Conservation (phyloP, 1,140 invertebrate genomes). For the Temnothorax longispinosus region DNA sequence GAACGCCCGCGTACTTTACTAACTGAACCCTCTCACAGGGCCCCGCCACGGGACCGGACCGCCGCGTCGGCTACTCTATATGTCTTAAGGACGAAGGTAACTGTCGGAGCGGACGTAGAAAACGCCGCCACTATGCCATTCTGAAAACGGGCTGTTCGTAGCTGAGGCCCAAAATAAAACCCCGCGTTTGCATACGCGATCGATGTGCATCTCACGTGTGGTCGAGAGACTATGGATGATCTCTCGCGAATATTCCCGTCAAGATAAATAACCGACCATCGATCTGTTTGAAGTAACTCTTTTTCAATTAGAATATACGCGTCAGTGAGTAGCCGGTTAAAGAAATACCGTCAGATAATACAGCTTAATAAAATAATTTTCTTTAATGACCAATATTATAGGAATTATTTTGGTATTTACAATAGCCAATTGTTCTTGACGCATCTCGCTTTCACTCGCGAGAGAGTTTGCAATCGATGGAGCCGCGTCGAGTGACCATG, state of each 20-base stretch:
- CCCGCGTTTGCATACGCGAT: conserved; percentile 25
- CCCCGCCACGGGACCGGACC: conserved; percentile 23
- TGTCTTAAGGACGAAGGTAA: conserved; percentile 48
- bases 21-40: conserved; percentile 78
- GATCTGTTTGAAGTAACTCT: conserved; percentile 3
- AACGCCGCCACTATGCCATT: background rate
- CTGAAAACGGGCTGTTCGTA: background rate
- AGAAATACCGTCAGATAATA: background rate
- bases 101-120: conserved; percentile 50
- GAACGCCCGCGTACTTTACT: conserved; percentile 79
- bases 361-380: background rate
- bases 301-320: background rate
- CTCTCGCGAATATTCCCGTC: background rate
- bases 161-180: too few species aligned
- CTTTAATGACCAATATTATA: background rate
- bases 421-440: background rate
- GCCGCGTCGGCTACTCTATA: conserved; percentile 39
- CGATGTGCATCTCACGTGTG: conserved; percentile 30
- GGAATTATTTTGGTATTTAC: background rate
- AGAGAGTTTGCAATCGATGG: background rate
- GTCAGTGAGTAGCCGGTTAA: background rate
- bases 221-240: background rate
- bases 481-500: too few species aligned
- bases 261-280: conserved; percentile 33
- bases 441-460: background rate